Base-by-base conservation (phyloP, 2,888 invertebrate species). In the Cepaea hortensis region DNA sequence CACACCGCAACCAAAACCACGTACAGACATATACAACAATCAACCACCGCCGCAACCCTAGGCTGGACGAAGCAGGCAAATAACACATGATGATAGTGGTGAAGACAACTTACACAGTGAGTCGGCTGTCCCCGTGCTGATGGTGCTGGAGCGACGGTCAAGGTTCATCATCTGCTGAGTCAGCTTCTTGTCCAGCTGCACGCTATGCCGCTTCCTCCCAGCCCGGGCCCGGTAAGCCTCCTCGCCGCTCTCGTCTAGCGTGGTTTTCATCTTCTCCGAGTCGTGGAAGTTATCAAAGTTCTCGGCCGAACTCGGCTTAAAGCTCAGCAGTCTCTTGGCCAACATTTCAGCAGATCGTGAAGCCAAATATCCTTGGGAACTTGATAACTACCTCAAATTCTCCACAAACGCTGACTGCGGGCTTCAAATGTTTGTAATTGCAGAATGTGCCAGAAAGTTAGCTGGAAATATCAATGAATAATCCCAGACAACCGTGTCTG, bases 151-250 rank as follows among this genome's bases (percentile, higher is more conserved):
- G 62, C 93, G 85, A 18, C 93, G 85, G 87, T 92, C 91, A 80
- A 88, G 46, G 79, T 80, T 86, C 80, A 91, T 81, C 62, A 92
- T 88, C 87, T 92, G 92, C 81, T 91, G 90, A 50, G 91, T 91
- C 55, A 93, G 87, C 65, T 92, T 90, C 88, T 91, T 91, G 90
- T 93, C 92, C 84, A 93, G 89, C 89, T 93, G 93, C 68, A 93
- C 91, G 86, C 92, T 93, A 88, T 93, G 92, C 3, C 92, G 89
- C 86, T 91, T 92, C 13, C 92, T 88, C 0, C 91, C 92, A 48
- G 92, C 90, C 18, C 91, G 89, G 11, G 92, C 90, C 75, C 92
- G 90, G 88, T 91, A 92, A 7, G 91, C 90, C 70, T 92, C 92
- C 85, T 92, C 90, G 6, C 90, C 90, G 35, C 87, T 90, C 87